Percentiles rank a stretch among this genome's conserved stretches.
These are phyloP conservation scores for Nebria salina DNA, from an alignment of 2,888 invertebrate genomes.

Conservation along the genomic window DNA sequence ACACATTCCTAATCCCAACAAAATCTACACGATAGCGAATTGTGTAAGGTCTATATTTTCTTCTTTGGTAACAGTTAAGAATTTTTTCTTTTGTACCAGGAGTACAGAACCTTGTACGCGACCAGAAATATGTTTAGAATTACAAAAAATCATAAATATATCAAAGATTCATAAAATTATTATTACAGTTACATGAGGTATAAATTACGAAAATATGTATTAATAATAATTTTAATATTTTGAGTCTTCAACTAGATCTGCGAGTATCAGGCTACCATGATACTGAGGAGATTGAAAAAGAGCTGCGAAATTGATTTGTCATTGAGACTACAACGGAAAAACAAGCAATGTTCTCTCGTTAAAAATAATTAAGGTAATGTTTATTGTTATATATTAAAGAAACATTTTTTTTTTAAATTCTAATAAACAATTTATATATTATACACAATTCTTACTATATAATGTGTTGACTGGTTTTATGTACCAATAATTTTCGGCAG, in stretches of 20 bases:
- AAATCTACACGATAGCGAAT: too few relatives aligned
- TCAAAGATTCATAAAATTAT: not conserved
- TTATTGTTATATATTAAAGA: too few relatives aligned
- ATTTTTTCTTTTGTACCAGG: constrained; percentile 12
- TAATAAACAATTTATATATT: too few relatives aligned
- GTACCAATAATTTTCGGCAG: too few relatives aligned
- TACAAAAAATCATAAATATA: constrained; percentile 3
- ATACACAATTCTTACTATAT: too few relatives aligned
- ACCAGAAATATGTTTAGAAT: not conserved
- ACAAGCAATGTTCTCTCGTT: not conserved
- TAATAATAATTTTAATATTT: constrained; percentile 22
- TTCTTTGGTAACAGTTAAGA: not conserved
- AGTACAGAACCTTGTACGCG: not conserved
- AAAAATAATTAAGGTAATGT: constrained; percentile 3
- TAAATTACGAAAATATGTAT: not conserved
- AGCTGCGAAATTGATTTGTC: not conserved
- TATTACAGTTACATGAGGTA: not conserved
- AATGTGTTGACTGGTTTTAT: too few relatives aligned
- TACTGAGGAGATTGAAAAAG: not conserved
- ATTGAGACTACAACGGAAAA: too few relatives aligned
- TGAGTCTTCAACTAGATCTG: constrained; percentile 30
- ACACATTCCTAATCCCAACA: too few relatives aligned
- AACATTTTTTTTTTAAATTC: too few relatives aligned
- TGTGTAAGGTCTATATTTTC: constrained; percentile 6
- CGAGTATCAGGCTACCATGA: constrained; percentile 16